These are phyloP conservation scores for Forbesichthys papilliferus DNA, from an alignment of 2,113 vertebrate species.

Conservation along the genomic window DNA sequence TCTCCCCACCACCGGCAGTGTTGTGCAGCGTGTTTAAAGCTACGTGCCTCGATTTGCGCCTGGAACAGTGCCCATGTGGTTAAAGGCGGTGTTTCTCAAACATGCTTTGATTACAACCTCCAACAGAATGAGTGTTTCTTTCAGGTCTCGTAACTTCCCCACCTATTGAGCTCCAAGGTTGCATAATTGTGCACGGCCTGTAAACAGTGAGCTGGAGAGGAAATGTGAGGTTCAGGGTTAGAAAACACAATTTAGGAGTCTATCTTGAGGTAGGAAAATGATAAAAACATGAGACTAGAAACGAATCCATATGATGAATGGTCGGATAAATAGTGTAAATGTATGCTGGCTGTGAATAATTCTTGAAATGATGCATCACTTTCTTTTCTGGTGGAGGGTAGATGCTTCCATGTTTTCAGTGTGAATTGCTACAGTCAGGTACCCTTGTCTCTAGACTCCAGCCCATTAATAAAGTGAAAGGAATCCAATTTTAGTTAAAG, in stretches of 20 bases:
- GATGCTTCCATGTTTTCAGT: constrained; percentile 29
- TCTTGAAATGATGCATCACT: constrained; percentile 43
- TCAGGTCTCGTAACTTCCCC: too few relatives aligned
- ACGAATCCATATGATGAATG: constrained; percentile 29
- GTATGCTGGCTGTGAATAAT: constrained; percentile 43
- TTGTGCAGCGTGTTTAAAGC: background rate
- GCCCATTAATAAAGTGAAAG: constrained; percentile 40
- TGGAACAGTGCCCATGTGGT: background rate
- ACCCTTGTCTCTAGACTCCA: constrained; percentile 49
- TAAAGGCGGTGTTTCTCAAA: too few relatives aligned
- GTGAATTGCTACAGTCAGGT: constrained; percentile 33
- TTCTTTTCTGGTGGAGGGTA: constrained; percentile 30
- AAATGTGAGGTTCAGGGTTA: too few relatives aligned
- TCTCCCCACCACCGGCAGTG: constrained; percentile 25
- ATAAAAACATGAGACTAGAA: too few relatives aligned
- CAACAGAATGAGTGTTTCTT: too few relatives aligned
- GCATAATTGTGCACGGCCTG: too few relatives aligned
- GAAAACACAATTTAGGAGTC: background rate
- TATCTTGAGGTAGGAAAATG: background rate
- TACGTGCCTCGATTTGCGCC: background rate
- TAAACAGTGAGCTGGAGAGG: too few relatives aligned
- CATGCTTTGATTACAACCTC: too few relatives aligned
- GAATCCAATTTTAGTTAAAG: constrained; percentile 39
- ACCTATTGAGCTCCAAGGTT: too few relatives aligned
- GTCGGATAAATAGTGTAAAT: constrained; percentile 19